Evolutionary conservation across 2,797 vertebrate species (phyloP), one percentile per base, ranked within the genome.

Genomic region (Pagetopsis macropterus): DNA sequence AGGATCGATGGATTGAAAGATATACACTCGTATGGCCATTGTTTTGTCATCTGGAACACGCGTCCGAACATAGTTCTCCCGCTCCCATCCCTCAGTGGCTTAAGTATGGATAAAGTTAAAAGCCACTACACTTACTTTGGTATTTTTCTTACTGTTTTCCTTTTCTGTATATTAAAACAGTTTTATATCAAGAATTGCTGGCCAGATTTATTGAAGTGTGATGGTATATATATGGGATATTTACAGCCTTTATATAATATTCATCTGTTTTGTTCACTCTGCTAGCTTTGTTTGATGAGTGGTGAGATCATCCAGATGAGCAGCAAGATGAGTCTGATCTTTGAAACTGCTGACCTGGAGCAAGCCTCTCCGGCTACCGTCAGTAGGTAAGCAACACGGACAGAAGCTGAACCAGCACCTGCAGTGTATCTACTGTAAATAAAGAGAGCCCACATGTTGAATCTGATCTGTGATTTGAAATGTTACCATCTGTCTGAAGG

Each of bases 271-370:
- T 56, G 7, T 65, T 72, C 3, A 37, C 41, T 63, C 7, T 92
- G 86, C 54, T 76, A 99, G 97, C 91, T 98, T 8, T 99, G 97
- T 89, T 89, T 98, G 62, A 98, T 98, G 97, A 98, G 97, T 76
- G 97, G 97, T 14, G 97, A 99, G 89, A 99, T 99, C 81, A 99
- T 99, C 83, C 97, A 98, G 92, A 98, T 99, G 97, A 98, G 87
- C 84, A 3, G 95, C 33, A 96, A 97, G 88, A 98, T 98, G 97
- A 99, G 95, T 86, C 91, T 99, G 87, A 97, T 99, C 82, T 98
- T 99, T 55, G 97, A 99, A 84, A 88, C 96, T 0, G 97, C 96
- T 0, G 96, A 98, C 82, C 89, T 99, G 46, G 97, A 98, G 77
- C 95, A 98, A 89, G 97, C 97, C 2, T 98, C 97, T 40, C 97